Evolutionary conservation across 2,113 vertebrate species (phyloP).

Genomic region (Crotalus viridis): DNA sequence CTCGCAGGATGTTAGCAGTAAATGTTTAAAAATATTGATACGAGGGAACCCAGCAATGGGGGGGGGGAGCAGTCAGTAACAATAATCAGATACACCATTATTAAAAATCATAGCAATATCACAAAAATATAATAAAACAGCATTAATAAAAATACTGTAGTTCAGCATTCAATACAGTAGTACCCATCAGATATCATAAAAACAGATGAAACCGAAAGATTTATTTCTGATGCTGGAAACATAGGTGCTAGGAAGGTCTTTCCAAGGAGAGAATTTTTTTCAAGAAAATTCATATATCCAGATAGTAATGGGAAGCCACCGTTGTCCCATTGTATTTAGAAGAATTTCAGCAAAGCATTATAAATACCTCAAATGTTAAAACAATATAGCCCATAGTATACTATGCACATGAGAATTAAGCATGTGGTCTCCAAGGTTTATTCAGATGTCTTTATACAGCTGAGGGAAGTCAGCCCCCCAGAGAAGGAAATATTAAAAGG

Average conservation of each 20-base stretch:
- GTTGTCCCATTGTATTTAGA: neutral
- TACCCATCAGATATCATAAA: neutral
- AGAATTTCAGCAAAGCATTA: neutral
- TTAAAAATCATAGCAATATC: neutral
- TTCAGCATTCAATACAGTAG: neutral
- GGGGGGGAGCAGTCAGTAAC: neutral
- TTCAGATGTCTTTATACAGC: neutral
- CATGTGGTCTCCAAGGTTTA: neutral
- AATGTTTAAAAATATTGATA: neutral
- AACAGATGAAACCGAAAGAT: neutral
- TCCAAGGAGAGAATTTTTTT: neutral
- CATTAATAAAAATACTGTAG: neutral
- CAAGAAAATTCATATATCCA: too few species aligned
- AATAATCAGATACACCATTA: neutral
- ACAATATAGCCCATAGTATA: neutral
- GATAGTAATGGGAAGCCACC: neutral
- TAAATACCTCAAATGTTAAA: neutral
- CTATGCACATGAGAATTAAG: neutral
- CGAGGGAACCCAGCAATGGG: neutral
- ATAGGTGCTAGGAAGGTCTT: neutral
- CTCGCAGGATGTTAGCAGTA: neutral
- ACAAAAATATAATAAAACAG: neutral
- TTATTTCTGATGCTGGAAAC: neutral
- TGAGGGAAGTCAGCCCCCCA: too few species aligned
- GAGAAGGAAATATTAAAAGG: too few species aligned